Percentiles rank a stretch among this genome's conserved stretches.
phyloP scores from a whole-genome alignment of 2,113 vertebrate genomes.

The Apodemus sylvaticus region DNA sequence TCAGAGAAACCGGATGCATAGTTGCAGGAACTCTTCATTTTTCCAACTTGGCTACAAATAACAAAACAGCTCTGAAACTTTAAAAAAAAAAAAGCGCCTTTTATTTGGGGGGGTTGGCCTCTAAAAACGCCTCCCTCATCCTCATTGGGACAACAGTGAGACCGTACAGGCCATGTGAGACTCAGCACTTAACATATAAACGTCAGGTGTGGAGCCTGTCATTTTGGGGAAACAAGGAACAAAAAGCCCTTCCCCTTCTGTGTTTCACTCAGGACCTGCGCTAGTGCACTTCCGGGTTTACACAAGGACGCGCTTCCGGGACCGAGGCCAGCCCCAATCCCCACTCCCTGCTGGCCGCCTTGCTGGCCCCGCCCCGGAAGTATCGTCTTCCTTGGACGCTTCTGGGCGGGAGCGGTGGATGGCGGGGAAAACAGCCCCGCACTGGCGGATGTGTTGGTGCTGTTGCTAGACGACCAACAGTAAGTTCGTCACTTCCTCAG shows the following conservation, averaged over 20 bases:
- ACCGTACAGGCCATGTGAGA: neutral
- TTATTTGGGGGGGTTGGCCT: neutral
- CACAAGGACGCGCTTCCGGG: neutral
- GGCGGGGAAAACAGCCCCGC: neutral
- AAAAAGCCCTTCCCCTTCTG: fast-evolving
- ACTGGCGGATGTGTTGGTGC: neutral
- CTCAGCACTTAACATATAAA: neutral
- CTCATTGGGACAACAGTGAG: neutral
- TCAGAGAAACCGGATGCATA: neutral
- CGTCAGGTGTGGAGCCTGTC: neutral
- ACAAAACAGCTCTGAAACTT: neutral
- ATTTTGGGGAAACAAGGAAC: neutral
- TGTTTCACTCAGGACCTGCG: neutral
- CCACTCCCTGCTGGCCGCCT: neutral
- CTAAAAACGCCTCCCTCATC: neutral
- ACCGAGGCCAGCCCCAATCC: conserved; percentile 9
- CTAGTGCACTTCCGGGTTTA: neutral
- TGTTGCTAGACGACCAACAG: conserved; percentile 74
- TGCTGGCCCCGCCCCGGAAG: conserved; percentile 66
- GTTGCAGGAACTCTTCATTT: neutral
- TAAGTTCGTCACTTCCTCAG: conserved; percentile 75
- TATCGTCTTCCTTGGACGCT: neutral
- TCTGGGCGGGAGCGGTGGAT: neutral
- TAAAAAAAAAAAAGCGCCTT: neutral
- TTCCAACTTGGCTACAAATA: neutral